Evolutionary conservation across 2,888 invertebrate species (phyloP), one percentile per base, ranked within the genome.

Genomic region (Cheilosia soror): DNA sequence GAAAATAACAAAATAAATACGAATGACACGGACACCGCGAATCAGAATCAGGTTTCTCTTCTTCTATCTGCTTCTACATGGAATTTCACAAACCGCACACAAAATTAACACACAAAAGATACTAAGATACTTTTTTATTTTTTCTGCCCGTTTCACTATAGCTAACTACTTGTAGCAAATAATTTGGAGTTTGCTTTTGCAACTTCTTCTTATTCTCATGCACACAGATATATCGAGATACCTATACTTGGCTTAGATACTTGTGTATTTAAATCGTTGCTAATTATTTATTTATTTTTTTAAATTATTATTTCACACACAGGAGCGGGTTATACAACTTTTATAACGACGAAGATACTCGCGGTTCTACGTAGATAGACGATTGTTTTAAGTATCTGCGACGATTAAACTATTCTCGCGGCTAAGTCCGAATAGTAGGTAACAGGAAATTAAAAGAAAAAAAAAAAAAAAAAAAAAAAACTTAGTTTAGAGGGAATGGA

Each of bases 121-220:
- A 57, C 68, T 57, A 33, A 63, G 72, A 73, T 69, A 79, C 66
- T 69, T 57, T 71, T 27, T 37, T 15, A 29, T 60, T 49, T 27
- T 15, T 5, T 37, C 47, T 55, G 42, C 20, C 60, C 60, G 65
- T 76, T 84, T 66, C 66, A 71, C 75, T 63, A 76, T 69, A 66
- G n/a, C n/a, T n/a, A n/a, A n/a, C n/a, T n/a, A n/a, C n/a, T 47
- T 75, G 69, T 13, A 29, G 79, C 75, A 84, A 76, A 75, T 76
- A 9, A 85, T 73, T 80, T 76, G 55, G 42, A 68, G 62, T 85
- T 77, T 42, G 27, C 44, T 62, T 73, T 42, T 66, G 51, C 63
- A 42, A 25, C 25, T 49, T 49, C 20, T 49, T 40, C 44, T 55
- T 66, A 44, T 33, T 65, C 37, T 33, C 20, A 33, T 27, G 29